phyloP scores from a whole-genome alignment of 2,888 invertebrate genomes.

The Sphaeridia pumilis region DNA sequence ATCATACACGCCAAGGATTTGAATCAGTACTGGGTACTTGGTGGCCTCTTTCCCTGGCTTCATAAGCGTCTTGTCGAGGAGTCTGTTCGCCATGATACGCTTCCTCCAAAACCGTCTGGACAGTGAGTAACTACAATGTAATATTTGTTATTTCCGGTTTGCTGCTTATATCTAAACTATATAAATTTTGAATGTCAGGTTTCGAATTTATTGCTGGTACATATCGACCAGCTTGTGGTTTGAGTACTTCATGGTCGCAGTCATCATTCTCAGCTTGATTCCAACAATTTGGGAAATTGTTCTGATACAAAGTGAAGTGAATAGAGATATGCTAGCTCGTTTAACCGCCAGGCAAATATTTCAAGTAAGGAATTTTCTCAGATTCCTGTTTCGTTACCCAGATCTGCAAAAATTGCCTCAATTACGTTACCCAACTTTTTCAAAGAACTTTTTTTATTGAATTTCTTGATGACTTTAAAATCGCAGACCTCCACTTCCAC shows the following conservation, averaged over 20 bases:
- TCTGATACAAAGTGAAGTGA: too few species aligned
- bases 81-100: constrained; percentile 14
- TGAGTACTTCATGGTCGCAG: constrained; percentile 38
- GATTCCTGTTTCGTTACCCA: too few species aligned
- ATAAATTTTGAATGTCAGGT: constrained; percentile 26
- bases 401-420: too few species aligned
- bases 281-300: constrained; percentile 39
- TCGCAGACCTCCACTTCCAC: not conserved
- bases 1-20: constrained; percentile 43
- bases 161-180: not conserved
- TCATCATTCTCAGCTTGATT: constrained; percentile 33
- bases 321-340: too few species aligned
- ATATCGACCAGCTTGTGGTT: constrained; percentile 41
- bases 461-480: not conserved
- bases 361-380: too few species aligned
- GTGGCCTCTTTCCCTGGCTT: constrained; percentile 44
- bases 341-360: too few species aligned
- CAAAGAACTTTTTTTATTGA: too few species aligned
- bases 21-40: constrained; percentile 42
- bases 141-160: not conserved
- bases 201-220: constrained; percentile 41
- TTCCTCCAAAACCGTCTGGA: constrained; percentile 37
- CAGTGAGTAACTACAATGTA: not conserved
- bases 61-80: constrained; percentile 41
- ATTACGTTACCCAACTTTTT: too few species aligned